phyloP scores from a whole-genome alignment of 53 echinoderm and acorn worm species.

The Temnopleurus reevesii region DNA sequence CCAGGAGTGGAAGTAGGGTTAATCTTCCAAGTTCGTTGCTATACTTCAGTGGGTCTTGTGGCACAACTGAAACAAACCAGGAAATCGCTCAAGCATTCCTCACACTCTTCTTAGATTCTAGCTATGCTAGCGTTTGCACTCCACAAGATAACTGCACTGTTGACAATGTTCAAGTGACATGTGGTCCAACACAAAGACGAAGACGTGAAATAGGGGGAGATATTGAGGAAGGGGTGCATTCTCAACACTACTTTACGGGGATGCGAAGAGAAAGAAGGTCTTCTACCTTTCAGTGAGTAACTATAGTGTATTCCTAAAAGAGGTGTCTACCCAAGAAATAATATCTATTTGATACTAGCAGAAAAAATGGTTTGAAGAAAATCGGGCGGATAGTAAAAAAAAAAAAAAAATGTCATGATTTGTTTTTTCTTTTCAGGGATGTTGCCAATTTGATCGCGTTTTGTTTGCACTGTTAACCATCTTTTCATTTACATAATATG shows the following conservation, averaged over 20 bases:
- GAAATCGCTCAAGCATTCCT: neutral
- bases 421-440: no score
- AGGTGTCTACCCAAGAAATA: no score
- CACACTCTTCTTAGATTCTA: neutral
- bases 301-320: no score
- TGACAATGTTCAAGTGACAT: constrained; percentile 19
- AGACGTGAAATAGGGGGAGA: neutral
- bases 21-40: constrained; percentile 12
- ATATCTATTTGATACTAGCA: no score
- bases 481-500: no score
- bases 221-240: neutral
- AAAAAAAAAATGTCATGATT: no score
- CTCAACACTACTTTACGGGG: no score
- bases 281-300: neutral
- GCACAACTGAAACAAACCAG: neutral
- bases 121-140: neutral
- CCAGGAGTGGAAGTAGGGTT: neutral
- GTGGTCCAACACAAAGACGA: neutral
- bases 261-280: neutral
- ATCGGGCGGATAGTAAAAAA: no score
- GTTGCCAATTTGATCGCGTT: no score
- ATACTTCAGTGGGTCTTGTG: constrained; percentile 17
- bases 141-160: neutral
- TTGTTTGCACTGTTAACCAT: no score
- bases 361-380: no score